Evolutionary conservation across 2,888 invertebrate species (phyloP).

Genomic region (Limenitis camilla): DNA sequence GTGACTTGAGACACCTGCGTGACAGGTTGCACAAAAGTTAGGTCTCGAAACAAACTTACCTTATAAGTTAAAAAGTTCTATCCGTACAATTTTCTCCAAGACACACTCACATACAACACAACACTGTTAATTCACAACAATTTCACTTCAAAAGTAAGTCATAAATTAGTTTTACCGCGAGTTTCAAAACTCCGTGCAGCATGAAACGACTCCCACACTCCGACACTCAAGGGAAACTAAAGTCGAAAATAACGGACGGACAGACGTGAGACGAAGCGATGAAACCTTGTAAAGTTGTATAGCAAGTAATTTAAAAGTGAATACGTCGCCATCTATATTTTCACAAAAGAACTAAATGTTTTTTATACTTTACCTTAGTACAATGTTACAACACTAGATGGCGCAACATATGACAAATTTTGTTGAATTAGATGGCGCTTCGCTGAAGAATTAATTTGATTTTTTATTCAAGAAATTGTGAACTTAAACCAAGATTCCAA

Average conservation of each 20-base stretch:
- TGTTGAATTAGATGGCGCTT: too few species aligned
- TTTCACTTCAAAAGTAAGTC: slow-evolving; percentile 41
- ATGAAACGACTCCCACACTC: slow-evolving; percentile 36
- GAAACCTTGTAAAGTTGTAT: slow-evolving; percentile 17
- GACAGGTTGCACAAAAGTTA: slow-evolving; percentile 65
- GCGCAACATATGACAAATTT: too few species aligned
- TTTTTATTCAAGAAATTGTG: neutral
- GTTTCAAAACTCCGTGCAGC: slow-evolving; percentile 37
- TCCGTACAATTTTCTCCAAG: slow-evolving; percentile 32
- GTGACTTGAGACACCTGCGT: slow-evolving; percentile 71
- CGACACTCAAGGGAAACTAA: slow-evolving; percentile 54
- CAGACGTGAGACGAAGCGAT: slow-evolving; percentile 11
- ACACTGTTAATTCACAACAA: slow-evolving; percentile 39
- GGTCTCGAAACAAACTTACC: slow-evolving; percentile 50
- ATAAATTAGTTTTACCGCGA: slow-evolving; percentile 60
- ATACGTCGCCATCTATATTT: neutral
- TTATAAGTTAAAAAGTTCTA: slow-evolving; percentile 39
- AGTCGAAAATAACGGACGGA: slow-evolving; percentile 19
- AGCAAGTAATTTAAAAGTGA: neutral
- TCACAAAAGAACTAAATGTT: too few species aligned
- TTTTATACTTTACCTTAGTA: too few species aligned
- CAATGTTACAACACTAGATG: too few species aligned
- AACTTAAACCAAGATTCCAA: neutral
- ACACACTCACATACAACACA: slow-evolving; percentile 39
- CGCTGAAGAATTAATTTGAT: too few species aligned